Conservation (phyloP, 2,113 vertebrate species). For the Spheniscus mendiculus region DNA sequence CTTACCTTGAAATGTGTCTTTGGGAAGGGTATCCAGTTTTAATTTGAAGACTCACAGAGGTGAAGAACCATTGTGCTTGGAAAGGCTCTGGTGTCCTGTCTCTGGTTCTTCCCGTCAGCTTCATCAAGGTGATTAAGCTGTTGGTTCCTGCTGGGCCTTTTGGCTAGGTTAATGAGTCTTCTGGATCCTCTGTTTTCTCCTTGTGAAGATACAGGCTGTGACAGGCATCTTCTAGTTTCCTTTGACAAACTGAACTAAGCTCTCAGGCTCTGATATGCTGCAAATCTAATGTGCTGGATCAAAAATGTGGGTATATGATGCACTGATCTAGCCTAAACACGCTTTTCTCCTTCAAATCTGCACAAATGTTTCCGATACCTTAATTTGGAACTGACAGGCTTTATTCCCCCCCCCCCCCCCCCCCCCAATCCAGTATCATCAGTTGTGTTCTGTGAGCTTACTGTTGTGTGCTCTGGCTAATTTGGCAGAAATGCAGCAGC, state of each 20-base stretch:
- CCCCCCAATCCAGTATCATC: not conserved
- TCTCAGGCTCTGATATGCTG: not conserved
- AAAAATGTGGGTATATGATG: not conserved
- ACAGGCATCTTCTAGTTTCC: not conserved
- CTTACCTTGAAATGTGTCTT: not conserved
- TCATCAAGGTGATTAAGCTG: not conserved
- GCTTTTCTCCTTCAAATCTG: not conserved
- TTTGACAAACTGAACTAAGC: not conserved
- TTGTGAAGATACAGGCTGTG: not conserved
- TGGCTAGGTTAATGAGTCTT: not conserved
- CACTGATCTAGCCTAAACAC: not conserved
- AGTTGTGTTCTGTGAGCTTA: not conserved
- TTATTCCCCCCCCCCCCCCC: not conserved
- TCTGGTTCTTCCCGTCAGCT: not conserved
- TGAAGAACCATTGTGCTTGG: not conserved
- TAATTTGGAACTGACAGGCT: not conserved
- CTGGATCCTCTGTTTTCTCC: not conserved
- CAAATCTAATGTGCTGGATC: not conserved
- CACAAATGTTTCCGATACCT: not conserved
- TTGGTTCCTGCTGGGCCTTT: not conserved
- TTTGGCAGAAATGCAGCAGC: not conserved
- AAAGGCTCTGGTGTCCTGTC: not conserved
- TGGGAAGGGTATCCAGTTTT: not conserved
- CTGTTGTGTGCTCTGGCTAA: not conserved
- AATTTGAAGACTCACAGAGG: not conserved